Percentiles rank a stretch among this genome's conserved stretches.
Evolutionary conservation across 2,888 invertebrate genomes (phyloP).

Genomic region (Leptinotarsa rubiginosa): DNA sequence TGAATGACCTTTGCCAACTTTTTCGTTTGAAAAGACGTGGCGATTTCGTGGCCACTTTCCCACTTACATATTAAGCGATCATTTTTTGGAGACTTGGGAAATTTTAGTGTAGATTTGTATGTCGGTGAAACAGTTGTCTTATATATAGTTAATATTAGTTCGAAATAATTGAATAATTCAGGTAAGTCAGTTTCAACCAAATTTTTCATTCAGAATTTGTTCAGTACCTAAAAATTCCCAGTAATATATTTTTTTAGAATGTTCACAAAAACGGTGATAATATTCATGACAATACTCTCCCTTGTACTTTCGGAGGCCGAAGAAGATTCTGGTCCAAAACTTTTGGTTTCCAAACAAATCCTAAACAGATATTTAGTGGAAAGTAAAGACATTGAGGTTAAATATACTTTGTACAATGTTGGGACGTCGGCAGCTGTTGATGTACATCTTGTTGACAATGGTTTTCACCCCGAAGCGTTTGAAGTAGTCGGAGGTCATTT

Average conservation of each 20-base stretch:
- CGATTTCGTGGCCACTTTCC: slow-evolving; percentile 31
- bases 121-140: background rate
- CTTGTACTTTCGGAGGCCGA: slow-evolving; percentile 65
- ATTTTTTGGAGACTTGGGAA: background rate
- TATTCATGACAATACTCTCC: slow-evolving; percentile 49
- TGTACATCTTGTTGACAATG: slow-evolving; percentile 88
- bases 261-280: slow-evolving; percentile 36
- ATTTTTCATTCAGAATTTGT: background rate
- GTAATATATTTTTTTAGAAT: slow-evolving; percentile 38
- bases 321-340: slow-evolving; percentile 81
- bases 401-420: slow-evolving; percentile 94
- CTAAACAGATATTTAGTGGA: slow-evolving; percentile 96
- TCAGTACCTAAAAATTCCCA: background rate
- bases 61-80: background rate
- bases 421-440: slow-evolving; percentile 91
- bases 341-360: slow-evolving; percentile 93
- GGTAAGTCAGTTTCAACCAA: background rate
- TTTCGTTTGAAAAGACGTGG: slow-evolving; percentile 31
- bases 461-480: slow-evolving; percentile 94
- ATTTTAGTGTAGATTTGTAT: too few species aligned
- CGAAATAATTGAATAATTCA: slow-evolving; percentile 7
- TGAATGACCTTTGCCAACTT: slow-evolving; percentile 31
- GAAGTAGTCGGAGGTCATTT: slow-evolving; percentile 89
- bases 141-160: background rate
- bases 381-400: slow-evolving; percentile 94